Evolutionary conservation across 2,888 invertebrate species (phyloP), one percentile per base, ranked within the genome.

Genomic region (Brenthis daphne): DNA sequence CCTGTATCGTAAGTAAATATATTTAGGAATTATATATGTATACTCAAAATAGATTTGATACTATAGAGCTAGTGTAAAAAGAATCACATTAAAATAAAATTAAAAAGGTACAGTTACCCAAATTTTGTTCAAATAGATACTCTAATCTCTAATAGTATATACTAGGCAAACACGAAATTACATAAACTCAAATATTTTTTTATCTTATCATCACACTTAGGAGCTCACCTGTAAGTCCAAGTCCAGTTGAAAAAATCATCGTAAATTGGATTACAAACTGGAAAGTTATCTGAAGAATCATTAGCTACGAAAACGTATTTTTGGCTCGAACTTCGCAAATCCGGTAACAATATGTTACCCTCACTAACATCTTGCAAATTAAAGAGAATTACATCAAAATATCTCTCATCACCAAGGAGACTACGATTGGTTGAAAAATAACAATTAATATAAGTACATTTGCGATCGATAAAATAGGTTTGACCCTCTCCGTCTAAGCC

Each of bases 181-280:
- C 5, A 29, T 29, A 29, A 29, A 29, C 29, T 29, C 1, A 20
- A 20, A 20, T 0, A 20, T 29, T 29, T 29, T 29, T 29, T 5
- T 29, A 29, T 29, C 29, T 29, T 29, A 29, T 29, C 29, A 29
- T 29, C 29, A 29, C 29, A 4, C 29, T 29, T 11, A 67, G 29
- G 20, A 11, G 64, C 75, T 70, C 77, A 90, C 89, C 81, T 87
- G 74, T 90, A 91, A 0, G 88, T 87, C 91, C 90, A 91, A 14
- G 89, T 89, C 91, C 91, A 91, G 69, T 91, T 92, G 65, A 91
- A 92, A 72, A 82, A 91, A 37, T 77, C 51, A 24, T 91, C 88
- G 67, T 85, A 91, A 16, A 76, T 58, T 0, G 81, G 54, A 71
- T 83, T 74, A 68, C 90, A 91, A 1, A 89, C 79, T 5, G 90